phyloP scores from a whole-genome alignment of 2,888 invertebrate genomes.

The Argyra leucocephala region DNA sequence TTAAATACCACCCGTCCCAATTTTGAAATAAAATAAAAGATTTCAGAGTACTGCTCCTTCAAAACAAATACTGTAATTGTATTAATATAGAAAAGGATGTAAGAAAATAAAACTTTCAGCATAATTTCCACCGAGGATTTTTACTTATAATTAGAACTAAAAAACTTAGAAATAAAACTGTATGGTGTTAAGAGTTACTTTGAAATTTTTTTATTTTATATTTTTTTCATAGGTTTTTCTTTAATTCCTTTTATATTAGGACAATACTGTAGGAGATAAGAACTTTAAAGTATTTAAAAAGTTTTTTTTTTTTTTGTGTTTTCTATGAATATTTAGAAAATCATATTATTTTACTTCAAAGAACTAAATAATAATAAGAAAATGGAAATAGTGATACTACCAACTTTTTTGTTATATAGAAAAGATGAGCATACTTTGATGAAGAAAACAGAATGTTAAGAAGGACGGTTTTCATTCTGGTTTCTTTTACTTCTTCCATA shows the following conservation, averaged over 20 bases:
- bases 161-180: too few relatives aligned
- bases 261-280: neutral
- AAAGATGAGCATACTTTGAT: neutral
- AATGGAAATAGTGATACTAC: neutral
- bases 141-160: too few relatives aligned
- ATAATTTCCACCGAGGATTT: too few relatives aligned
- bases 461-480: neutral
- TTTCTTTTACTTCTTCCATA: neutral
- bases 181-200: too few relatives aligned
- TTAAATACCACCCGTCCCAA: too few relatives aligned
- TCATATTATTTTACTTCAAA: neutral
- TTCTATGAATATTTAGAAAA: neutral
- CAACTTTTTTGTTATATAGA: neutral
- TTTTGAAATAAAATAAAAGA: too few relatives aligned
- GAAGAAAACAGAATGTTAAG: neutral
- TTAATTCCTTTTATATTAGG: neutral
- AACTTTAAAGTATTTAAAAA: neutral
- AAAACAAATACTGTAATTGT: too few relatives aligned
- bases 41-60: too few relatives aligned
- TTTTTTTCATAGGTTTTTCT: too few relatives aligned
- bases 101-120: too few relatives aligned
- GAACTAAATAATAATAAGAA: neutral
- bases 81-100: too few relatives aligned
- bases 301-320: neutral
- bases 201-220: too few relatives aligned